These are phyloP conservation scores for Eurois occulta DNA, from an alignment of 2,888 invertebrate genomes.

Conservation along the genomic window DNA sequence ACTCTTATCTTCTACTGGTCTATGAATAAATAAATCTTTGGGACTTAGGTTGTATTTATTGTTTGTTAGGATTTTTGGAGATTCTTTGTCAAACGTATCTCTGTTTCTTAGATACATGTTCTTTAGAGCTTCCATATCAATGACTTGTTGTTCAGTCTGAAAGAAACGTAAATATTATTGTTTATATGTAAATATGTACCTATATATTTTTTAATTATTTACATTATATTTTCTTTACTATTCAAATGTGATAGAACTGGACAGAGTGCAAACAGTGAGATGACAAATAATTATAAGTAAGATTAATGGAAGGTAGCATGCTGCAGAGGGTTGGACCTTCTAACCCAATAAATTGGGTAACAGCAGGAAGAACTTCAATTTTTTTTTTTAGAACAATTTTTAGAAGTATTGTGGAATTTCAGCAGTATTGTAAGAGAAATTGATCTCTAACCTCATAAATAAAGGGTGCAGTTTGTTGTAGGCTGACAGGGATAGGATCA, in stretches of 20 bases:
- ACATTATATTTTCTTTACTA: background rate
- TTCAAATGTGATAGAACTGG: background rate
- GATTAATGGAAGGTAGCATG: background rate
- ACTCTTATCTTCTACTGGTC: constrained; percentile 69
- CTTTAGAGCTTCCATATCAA: constrained; percentile 89
- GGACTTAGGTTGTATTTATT: constrained; percentile 82
- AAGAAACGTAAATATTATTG: constrained; percentile 35
- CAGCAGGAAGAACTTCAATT: background rate
- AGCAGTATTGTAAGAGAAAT: background rate
- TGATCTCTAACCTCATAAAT: constrained; percentile 87
- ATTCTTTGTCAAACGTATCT: constrained; percentile 91
- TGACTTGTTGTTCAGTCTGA: constrained; percentile 90
- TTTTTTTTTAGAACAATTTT: no score
- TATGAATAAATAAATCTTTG: constrained; percentile 79
- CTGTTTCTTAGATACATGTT: constrained; percentile 91
- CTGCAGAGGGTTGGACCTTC: background rate
- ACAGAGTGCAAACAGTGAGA: background rate
- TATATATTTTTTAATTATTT: no score
- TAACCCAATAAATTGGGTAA: background rate
- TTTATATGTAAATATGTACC: no score
- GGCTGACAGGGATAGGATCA: constrained; percentile 83
- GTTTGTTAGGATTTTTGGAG: constrained; percentile 89
- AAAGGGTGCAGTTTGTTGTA: constrained; percentile 87
- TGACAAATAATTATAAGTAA: background rate
- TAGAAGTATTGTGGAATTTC: background rate